Percentiles rank a stretch among this genome's conserved stretches.
phyloP scores from a whole-genome alignment of 2,797 vertebrate species.

The Cyclura pinguis region DNA sequence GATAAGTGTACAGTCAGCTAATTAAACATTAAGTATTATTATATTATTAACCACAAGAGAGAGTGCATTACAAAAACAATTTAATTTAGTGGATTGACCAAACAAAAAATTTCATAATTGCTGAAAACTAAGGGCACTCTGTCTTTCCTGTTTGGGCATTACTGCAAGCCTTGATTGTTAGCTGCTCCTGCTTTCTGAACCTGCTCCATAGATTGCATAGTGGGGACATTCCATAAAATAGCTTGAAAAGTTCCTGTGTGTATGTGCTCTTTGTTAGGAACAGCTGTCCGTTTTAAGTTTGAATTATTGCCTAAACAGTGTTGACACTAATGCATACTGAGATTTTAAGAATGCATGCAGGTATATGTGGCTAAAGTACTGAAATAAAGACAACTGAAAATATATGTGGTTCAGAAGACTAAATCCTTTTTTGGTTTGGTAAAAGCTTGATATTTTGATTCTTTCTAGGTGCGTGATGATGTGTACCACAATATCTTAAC shows the following conservation, averaged over 20 bases:
- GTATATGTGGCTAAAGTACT: background rate
- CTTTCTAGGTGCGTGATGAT: slow-evolving; percentile 91
- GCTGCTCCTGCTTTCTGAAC: background rate
- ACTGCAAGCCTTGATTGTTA: background rate
- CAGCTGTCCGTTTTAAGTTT: background rate
- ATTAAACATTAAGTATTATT: background rate
- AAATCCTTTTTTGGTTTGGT: slow-evolving; percentile 21
- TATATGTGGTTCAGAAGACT: background rate
- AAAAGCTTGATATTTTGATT: slow-evolving; percentile 50
- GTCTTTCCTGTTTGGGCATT: background rate
- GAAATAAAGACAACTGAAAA: slow-evolving; percentile 27
- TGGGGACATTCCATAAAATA: background rate
- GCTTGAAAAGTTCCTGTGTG: too few relatives aligned
- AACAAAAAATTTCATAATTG: background rate
- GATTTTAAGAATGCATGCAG: background rate
- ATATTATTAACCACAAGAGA: background rate
- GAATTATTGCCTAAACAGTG: background rate
- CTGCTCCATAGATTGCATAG: background rate
- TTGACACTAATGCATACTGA: slow-evolving; percentile 2
- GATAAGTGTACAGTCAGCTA: background rate
- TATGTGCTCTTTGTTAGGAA: background rate
- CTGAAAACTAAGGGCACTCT: background rate
- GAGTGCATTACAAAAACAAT: background rate
- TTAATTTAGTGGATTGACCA: background rate
- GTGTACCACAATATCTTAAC: slow-evolving; percentile 97